Percentiles rank a stretch among this genome's conserved stretches.
These are phyloP conservation scores for Idaea biselata DNA, from an alignment of 2,888 invertebrate genomes.

Conservation along the genomic window DNA sequence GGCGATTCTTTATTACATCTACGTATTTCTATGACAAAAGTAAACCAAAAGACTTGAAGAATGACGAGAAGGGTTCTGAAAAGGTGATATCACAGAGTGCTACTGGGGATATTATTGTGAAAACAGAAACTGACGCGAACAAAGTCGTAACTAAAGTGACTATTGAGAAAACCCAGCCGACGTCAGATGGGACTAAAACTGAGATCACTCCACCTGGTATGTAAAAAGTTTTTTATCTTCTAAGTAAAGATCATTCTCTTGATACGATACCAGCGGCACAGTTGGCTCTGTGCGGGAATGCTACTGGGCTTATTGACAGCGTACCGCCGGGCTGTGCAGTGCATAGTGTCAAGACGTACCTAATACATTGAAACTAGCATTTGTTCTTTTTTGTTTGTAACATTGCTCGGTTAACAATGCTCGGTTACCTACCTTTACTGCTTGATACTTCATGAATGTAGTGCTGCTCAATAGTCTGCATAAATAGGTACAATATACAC, in stretches of 20 bases:
- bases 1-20: slow-evolving; percentile 51
- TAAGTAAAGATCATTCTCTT: too few relatives aligned
- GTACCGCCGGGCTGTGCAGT: too few relatives aligned
- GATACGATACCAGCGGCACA: too few relatives aligned
- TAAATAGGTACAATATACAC: neutral
- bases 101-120: slow-evolving; percentile 61
- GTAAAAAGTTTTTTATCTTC: neutral
- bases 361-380: too few relatives aligned
- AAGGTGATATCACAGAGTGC: slow-evolving; percentile 52
- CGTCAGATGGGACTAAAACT: slow-evolving; percentile 28
- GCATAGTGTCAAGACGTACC: too few relatives aligned
- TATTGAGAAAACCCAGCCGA: slow-evolving; percentile 51
- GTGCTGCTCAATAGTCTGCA: neutral
- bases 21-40: slow-evolving; percentile 49
- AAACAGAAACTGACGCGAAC: slow-evolving; percentile 62
- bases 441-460: neutral
- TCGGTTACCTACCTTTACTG: too few relatives aligned
- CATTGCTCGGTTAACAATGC: too few relatives aligned
- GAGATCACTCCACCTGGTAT: slow-evolving; percentile 49
- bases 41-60: slow-evolving; percentile 35
- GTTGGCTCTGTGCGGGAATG: too few relatives aligned
- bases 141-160: slow-evolving; percentile 71
- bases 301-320: too few relatives aligned
- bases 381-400: too few relatives aligned
- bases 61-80: slow-evolving; percentile 30